phyloP scores from a whole-genome alignment of 1,140 invertebrate species.

The Cydia strobilella region DNA sequence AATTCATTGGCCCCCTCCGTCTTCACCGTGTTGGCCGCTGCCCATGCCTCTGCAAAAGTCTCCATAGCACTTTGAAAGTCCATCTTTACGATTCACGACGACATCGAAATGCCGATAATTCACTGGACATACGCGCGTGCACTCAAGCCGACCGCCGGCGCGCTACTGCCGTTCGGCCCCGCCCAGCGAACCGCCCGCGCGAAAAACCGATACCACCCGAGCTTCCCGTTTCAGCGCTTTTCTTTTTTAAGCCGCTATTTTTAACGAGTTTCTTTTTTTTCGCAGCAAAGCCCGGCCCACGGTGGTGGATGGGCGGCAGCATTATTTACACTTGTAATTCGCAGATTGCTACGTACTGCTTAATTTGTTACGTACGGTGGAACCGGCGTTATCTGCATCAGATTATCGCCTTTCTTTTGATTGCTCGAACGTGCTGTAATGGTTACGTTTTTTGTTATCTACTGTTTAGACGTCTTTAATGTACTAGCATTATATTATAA shows the following conservation, averaged over 20 bases:
- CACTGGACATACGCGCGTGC: conserved; percentile 55
- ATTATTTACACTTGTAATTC: conserved; percentile 80
- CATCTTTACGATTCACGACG: conserved; percentile 82
- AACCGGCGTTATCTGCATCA: conserved; percentile 61
- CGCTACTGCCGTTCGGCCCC: conserved; percentile 70
- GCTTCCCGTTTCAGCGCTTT: conserved; percentile 78
- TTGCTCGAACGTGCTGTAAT: conserved; percentile 29
- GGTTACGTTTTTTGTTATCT: conserved; percentile 23
- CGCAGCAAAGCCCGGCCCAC: conserved; percentile 71
- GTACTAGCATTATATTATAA: neutral
- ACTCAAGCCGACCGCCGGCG: conserved; percentile 68
- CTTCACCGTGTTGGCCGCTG: conserved; percentile 92
- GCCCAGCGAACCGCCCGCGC: conserved; percentile 76
- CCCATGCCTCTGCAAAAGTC: conserved; percentile 98
- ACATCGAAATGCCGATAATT: conserved; percentile 74
- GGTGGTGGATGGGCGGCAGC: conserved; percentile 71
- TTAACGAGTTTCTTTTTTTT: conserved; percentile 78
- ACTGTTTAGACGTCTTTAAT: conserved; percentile 2
- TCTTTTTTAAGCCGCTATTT: conserved; percentile 79
- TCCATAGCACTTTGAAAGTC: conserved; percentile 99
- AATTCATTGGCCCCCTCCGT: conserved; percentile 78
- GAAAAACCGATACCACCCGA: conserved; percentile 77
- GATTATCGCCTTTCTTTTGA: conserved; percentile 45
- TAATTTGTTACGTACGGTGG: conserved; percentile 66
- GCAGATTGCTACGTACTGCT: conserved; percentile 63